phyloP scores from a whole-genome alignment of 2,888 invertebrate genomes.

The Sclerodermus sp. region DNA sequence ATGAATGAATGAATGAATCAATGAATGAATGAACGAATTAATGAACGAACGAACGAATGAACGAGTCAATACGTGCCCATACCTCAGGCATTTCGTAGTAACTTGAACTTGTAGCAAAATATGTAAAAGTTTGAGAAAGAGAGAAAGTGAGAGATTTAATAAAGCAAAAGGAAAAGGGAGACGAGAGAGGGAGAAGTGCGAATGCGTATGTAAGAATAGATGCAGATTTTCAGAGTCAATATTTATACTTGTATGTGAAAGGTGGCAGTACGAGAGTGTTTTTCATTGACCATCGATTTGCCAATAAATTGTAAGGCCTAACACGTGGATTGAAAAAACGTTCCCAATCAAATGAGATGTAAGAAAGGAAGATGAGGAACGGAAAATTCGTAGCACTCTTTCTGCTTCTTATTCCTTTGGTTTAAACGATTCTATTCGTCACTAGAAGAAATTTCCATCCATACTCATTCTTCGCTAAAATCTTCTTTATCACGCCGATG shows the following conservation, averaged over 20 bases:
- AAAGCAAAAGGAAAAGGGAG: too few species aligned
- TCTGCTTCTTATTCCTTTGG: too few species aligned
- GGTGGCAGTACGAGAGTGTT: constrained; percentile 3
- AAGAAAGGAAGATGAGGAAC: neutral
- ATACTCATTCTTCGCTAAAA: neutral
- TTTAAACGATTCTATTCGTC: too few species aligned
- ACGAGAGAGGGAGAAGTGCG: neutral
- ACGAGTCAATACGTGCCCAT: neutral
- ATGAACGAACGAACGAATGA: too few species aligned
- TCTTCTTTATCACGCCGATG: constrained; percentile 7
- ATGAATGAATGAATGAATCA: neutral
- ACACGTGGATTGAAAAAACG: neutral
- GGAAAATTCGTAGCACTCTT: neutral
- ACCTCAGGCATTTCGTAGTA: neutral
- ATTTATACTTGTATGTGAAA: constrained; percentile 19
- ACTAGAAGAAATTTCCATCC: too few species aligned
- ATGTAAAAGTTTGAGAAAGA: neutral
- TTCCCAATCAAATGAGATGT: neutral
- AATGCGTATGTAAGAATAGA: neutral
- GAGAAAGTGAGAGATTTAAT: too few species aligned
- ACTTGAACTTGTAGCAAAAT: neutral
- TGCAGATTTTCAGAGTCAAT: constrained; percentile 19
- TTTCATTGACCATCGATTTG: constrained; percentile 1
- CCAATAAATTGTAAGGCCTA: neutral
- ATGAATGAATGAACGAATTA: too few species aligned